Percentiles rank a stretch among this genome's conserved stretches.
Evolutionary conservation across 2,113 vertebrate species (phyloP).

Genomic region (Brachyhypopomus gauderio): DNA sequence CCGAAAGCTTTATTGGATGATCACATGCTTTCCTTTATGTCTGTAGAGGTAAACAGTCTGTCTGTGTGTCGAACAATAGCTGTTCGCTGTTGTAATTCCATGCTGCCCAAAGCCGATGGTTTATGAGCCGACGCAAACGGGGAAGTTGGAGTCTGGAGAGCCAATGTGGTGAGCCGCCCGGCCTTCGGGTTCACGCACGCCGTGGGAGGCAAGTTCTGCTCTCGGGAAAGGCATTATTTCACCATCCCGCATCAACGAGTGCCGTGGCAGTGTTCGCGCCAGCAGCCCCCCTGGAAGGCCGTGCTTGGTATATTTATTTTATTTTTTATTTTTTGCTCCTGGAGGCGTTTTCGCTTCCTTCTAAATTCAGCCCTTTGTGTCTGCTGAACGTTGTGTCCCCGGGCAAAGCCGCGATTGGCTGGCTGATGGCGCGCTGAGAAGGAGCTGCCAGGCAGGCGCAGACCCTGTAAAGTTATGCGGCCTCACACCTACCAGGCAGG

Average conservation of each 20-base stretch:
- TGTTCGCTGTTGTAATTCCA: background rate
- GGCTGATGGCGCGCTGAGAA: slow-evolving; percentile 35
- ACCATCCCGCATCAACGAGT: background rate
- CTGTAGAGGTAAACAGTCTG: background rate
- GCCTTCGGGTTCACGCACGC: background rate
- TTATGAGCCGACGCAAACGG: background rate
- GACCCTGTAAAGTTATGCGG: slow-evolving; percentile 37
- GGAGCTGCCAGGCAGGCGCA: slow-evolving; percentile 20
- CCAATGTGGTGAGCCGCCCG: background rate
- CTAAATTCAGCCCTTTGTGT: slow-evolving; percentile 33
- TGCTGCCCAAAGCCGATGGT: background rate
- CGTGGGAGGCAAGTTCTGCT: background rate
- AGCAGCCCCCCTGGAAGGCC: background rate
- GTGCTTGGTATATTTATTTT: slow-evolving; percentile 20
- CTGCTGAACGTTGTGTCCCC: slow-evolving; percentile 37
- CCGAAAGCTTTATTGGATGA: too few relatives aligned
- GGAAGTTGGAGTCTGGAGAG: background rate
- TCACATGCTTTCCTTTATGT: background rate
- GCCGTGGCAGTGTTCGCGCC: background rate
- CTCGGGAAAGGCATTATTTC: background rate
- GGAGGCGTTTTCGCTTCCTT: slow-evolving; percentile 13
- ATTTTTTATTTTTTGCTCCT: slow-evolving; percentile 37
- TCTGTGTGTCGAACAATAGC: background rate
- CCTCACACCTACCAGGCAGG: slow-evolving; percentile 10
- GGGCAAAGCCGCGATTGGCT: slow-evolving; percentile 39